Evolutionary conservation across 2,797 vertebrate genomes (phyloP).

Genomic region (Pseudotriccus pelzelni): DNA sequence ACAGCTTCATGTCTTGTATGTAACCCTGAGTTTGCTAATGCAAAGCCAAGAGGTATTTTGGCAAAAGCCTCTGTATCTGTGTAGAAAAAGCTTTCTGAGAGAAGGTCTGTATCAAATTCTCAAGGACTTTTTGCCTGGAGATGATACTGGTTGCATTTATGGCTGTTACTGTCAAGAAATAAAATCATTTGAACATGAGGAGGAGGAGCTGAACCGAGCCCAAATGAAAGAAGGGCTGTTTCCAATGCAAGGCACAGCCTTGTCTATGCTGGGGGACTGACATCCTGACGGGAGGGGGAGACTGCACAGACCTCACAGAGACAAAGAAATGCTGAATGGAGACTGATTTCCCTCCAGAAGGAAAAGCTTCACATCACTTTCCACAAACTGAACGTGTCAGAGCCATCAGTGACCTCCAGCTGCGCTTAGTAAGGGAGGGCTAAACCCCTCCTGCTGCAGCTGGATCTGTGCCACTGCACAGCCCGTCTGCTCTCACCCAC

Average conservation of each 20-base stretch:
- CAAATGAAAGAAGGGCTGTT: background rate
- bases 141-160: slow-evolving; percentile 13
- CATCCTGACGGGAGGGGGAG: background rate
- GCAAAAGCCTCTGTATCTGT: background rate
- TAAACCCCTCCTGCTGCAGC: background rate
- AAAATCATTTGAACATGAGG: background rate
- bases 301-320: background rate
- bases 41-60: background rate
- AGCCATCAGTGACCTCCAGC: background rate
- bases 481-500: background rate
- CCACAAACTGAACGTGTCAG: background rate
- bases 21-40: slow-evolving; percentile 6
- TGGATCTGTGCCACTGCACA: background rate
- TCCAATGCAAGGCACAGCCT: background rate
- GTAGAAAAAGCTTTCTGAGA: background rate
- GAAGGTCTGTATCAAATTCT: slow-evolving; percentile 3
- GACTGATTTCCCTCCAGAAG: background rate
- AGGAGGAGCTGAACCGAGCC: background rate
- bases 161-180: background rate
- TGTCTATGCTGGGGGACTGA: background rate
- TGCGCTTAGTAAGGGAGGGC: background rate
- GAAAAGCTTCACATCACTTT: background rate
- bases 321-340: background rate
- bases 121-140: background rate
- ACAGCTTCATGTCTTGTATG: background rate